Evolutionary conservation across 1,140 invertebrate genomes (phyloP).

Genomic region (Hetaerina americana): DNA sequence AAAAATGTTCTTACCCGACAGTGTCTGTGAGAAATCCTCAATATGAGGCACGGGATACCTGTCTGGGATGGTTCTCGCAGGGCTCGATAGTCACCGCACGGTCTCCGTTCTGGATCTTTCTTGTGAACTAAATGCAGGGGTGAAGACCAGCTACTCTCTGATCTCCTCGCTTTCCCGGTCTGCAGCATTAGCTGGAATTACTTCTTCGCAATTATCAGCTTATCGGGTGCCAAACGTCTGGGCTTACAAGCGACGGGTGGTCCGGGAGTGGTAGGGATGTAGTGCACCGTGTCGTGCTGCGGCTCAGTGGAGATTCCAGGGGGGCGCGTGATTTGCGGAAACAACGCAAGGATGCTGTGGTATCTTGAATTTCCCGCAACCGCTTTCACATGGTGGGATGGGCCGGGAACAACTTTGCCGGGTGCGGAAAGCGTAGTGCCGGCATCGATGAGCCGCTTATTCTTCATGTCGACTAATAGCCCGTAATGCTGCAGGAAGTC

Average conservation of each 20-base stretch:
- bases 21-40: conserved; percentile 24
- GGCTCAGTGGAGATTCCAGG: too few species aligned
- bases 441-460: too few species aligned
- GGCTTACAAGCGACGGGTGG: conserved; percentile 11
- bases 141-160: conserved; percentile 5
- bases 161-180: conserved; percentile 5
- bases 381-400: too few species aligned
- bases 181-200: conserved; percentile 3
- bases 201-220: conserved; percentile 1
- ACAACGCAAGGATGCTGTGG: conserved; percentile 16
- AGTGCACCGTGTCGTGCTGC: conserved; percentile 18
- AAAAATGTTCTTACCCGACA: conserved; percentile 25
- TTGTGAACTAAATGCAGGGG: conserved; percentile 17
- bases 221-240: conserved; percentile 6
- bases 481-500: too few species aligned
- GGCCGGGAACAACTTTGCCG: too few species aligned
- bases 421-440: too few species aligned
- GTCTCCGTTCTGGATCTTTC: conserved; percentile 16
- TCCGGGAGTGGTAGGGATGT: conserved; percentile 16
- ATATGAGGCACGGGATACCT: conserved; percentile 17
- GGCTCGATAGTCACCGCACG: conserved; percentile 21
- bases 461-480: too few species aligned
- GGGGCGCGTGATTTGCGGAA: conserved; percentile 21
- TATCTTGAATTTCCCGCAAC: too few species aligned
- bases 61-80: conserved; percentile 20